These are phyloP conservation scores for Dynastes hyllus DNA, from an alignment of 2,888 invertebrate species.

Conservation along the genomic window DNA sequence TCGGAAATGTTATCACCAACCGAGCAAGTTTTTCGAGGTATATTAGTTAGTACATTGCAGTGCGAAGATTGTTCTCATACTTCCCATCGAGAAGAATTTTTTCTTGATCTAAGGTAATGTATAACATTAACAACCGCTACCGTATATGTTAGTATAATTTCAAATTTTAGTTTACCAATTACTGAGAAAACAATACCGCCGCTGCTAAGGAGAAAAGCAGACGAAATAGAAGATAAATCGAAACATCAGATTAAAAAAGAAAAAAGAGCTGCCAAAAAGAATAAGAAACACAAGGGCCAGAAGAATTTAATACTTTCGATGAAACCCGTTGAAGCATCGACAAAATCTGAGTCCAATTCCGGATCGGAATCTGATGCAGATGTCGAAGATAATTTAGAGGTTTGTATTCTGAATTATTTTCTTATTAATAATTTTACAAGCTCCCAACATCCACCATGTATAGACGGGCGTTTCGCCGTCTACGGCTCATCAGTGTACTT, in stretches of 20 bases:
- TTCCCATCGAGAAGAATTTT: constrained; percentile 92
- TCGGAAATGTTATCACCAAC: constrained; percentile 84
- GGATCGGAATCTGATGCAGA: constrained; percentile 87
- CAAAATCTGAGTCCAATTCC: constrained; percentile 73
- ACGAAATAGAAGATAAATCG: constrained; percentile 73
- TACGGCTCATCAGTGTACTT: too few species aligned
- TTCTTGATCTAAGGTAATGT: constrained; percentile 83
- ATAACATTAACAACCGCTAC: constrained; percentile 6
- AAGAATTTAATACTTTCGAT: constrained; percentile 50
- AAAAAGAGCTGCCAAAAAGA: constrained; percentile 75
- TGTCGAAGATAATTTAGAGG: constrained; percentile 85
- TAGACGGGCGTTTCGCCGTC: too few species aligned
- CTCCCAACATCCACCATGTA: too few species aligned
- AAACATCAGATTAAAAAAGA: constrained; percentile 81
- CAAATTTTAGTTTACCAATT: constrained; percentile 84
- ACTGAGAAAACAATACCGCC: constrained; percentile 85
- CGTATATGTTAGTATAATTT: neutral
- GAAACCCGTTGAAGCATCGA: constrained; percentile 23
- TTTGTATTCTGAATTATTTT: constrained; percentile 45
- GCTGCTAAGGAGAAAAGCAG: constrained; percentile 71
- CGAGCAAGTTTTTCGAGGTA: constrained; percentile 95
- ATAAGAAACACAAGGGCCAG: constrained; percentile 71
- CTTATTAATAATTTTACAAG: neutral
- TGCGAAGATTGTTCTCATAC: constrained; percentile 93
- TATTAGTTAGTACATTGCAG: constrained; percentile 89